Percentiles rank a stretch among this genome's conserved stretches.
Conservation (phyloP, 1,140 invertebrate genomes). For the Eciton burchellii region DNA sequence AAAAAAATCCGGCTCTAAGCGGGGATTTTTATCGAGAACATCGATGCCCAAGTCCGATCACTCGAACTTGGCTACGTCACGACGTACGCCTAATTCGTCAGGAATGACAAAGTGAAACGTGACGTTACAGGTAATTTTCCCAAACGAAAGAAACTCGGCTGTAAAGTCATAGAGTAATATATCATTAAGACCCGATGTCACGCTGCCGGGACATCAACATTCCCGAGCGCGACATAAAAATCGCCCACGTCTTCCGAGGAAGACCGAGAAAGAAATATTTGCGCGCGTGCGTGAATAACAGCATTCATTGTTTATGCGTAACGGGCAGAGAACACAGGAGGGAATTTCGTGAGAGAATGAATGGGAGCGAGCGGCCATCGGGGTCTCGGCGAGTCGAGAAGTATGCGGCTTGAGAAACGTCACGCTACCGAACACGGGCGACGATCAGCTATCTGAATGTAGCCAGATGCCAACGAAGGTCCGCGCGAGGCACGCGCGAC, state of each 20-base stretch:
- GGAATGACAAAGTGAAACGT: not conserved
- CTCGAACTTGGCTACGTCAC: too few relatives aligned
- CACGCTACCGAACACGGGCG: not conserved
- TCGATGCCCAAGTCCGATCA: too few relatives aligned
- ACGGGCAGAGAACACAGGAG: not conserved
- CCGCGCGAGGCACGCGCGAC: too few relatives aligned
- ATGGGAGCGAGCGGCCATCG: constrained; percentile 45
- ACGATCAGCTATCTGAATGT: not conserved
- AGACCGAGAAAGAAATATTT: not conserved
- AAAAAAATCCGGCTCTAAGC: too few relatives aligned
- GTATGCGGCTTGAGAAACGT: constrained; percentile 35
- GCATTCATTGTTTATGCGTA: constrained; percentile 39
- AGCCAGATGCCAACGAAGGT: not conserved
- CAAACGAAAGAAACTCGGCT: not conserved
- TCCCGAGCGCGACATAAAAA: not conserved
- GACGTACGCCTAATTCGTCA: not conserved
- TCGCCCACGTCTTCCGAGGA: not conserved
- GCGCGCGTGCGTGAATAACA: constrained; percentile 8
- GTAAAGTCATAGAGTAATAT: not conserved
- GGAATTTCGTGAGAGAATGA: constrained; percentile 43
- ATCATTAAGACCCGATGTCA: not conserved
- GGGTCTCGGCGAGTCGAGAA: not conserved
- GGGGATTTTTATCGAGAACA: too few relatives aligned
- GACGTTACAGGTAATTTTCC: not conserved
- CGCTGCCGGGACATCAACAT: too few relatives aligned